Evolutionary conservation across 2,797 vertebrate species (phyloP), one percentile per base, ranked within the genome.

Genomic region (Morelia viridis): DNA sequence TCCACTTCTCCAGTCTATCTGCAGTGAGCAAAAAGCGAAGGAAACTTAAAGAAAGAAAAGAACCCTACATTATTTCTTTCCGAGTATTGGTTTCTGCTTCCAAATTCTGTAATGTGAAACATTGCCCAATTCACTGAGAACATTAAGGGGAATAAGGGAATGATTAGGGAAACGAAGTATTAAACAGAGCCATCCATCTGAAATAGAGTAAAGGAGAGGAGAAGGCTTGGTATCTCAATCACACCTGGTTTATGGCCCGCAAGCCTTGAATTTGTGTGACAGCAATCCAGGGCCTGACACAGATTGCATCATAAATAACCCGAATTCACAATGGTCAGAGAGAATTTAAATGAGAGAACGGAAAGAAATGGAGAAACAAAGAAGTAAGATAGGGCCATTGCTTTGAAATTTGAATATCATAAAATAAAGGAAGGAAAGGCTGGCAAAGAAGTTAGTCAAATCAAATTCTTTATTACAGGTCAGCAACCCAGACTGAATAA

Each of bases 281-380:
- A 95, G 95, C 94, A 9, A 61, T 94, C 92, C 91, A 87, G 62
- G 94, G 94, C 95, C 88, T 95, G 64, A 93, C 93, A 89, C 93
- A 94, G 95, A 92, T 94, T 76, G 92, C 95, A 80, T 95, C 95
- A 93, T 93, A 92, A 96, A 96, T 95, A 93, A 96, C 94, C 68
- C 76, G 9, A 92, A 93, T 91, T 41, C 61, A 88, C 92, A 95
- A 94, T 92, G 95, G 83, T 89, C 88, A 8, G 90, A 91, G 94
- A 90, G 94, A 90, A 94, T 93, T 62, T 93, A 28, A 88, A 50
- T 28, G 92, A 93, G 88, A 91, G 90, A 22, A 46, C 90, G 87
- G 24, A 68, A 94, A 94, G 93, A 85, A 24, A 89, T 76, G 76
- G 5, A 64, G 93, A 80, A 93, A 89, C 91, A 90, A 95, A 61